Evolutionary conservation across 2,888 invertebrate species (phyloP), one percentile per base, ranked within the genome.

Genomic region (Sphinx pinastri): DNA sequence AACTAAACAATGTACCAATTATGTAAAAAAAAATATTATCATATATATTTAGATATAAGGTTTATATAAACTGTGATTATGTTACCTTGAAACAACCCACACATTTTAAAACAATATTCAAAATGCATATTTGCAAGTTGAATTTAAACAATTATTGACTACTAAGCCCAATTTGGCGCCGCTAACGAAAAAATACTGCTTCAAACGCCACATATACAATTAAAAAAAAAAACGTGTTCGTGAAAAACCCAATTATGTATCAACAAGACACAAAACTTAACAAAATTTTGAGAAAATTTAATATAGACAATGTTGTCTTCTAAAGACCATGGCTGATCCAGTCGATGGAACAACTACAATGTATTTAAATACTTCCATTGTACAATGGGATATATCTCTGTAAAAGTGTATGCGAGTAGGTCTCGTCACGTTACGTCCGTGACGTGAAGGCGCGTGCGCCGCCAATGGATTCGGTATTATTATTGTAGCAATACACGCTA

Each of bases 251-350:
- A 49, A 49, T 13, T 19, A 49, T 2, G 25, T 2, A 25, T 19
- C 13, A 19, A 63, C 19, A 63, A 13, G 19, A 47, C 49, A 47
- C 49, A 63, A 54, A 63, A 63, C 63, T 25, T 19, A 25, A 54
- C 25, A 11, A 55, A 19, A 63, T 13, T 11, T 19, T 16, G 3
- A 13, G 0, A 47, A 7, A 19, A 49, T 13, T 49, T 49, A 13
- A 47, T 25, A 25, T 19, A 49, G 12, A 63, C 19, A 45, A 63
- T 19, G 49, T 49, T 13, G 63, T 63, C 60, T 49, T 49, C 19
- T 63, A 49, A 63, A 63, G 63, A 63, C 47, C 49, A 63, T 63
- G 13, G 63, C 47, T 63, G 63, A 63, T 63, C 63, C 49, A 63
- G 63, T 63, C 49, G 63, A 63, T 63, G 63, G 63, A 49, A 49